Percentiles rank a stretch among this genome's conserved stretches.
These are phyloP conservation scores for Penaeus vannamei DNA, from an alignment of 1,140 invertebrate genomes.

Conservation along the genomic window DNA sequence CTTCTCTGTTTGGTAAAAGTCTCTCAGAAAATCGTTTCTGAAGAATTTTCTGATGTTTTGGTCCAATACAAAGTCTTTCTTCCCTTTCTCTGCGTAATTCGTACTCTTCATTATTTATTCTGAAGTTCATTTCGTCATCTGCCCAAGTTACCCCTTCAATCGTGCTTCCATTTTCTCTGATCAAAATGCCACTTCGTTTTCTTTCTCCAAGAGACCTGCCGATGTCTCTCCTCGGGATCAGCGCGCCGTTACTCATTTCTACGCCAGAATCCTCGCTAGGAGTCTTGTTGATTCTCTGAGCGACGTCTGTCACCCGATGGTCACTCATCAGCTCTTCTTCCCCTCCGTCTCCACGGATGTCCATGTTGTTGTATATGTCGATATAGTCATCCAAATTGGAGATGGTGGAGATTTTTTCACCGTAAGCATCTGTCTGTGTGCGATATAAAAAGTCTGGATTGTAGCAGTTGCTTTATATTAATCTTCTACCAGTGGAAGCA, in stretches of 20 bases:
- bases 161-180: constrained; percentile 72
- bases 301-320: constrained; percentile 49
- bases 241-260: constrained; percentile 79
- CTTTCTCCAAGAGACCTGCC: constrained; percentile 63
- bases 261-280: constrained; percentile 88
- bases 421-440: constrained; percentile 61
- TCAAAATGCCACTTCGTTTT: constrained; percentile 73
- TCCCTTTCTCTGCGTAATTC: constrained; percentile 15
- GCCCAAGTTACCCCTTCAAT: constrained; percentile 53
- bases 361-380: constrained; percentile 57
- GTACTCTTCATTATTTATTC: constrained; percentile 29
- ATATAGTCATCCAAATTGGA: constrained; percentile 64
- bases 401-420: constrained; percentile 51
- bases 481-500: constrained; percentile 8
- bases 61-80: constrained; percentile 22
- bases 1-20: constrained; percentile 51
- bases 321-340: constrained; percentile 25
- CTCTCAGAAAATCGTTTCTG: constrained; percentile 53
- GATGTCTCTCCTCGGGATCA: constrained; percentile 71
- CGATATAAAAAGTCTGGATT: constrained; percentile 51
- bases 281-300: constrained; percentile 77
- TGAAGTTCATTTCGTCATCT: constrained; percentile 17
- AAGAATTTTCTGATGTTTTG: constrained; percentile 43
- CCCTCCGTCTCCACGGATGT: constrained; percentile 36
- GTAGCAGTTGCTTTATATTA: constrained; percentile 39